phyloP scores from a whole-genome alignment of 2,888 invertebrate species.

The Ditula angustiorana region DNA sequence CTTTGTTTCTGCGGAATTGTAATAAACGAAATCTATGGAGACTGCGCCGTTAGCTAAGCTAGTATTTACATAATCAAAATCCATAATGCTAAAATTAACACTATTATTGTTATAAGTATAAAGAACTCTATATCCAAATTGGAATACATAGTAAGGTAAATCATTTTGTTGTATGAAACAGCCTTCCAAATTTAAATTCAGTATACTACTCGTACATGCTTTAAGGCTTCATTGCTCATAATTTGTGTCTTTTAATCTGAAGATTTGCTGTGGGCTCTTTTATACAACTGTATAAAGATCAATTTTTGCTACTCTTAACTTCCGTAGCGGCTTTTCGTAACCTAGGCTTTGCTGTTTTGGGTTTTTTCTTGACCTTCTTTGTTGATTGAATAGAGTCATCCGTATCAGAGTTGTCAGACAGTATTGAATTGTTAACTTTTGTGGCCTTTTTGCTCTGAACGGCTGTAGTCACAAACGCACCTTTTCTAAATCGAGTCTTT shows the following conservation, averaged over 20 bases:
- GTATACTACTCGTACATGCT: too few relatives aligned
- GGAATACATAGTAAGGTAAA: too few relatives aligned
- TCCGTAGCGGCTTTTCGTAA: constrained; percentile 63
- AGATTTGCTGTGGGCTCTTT: background rate
- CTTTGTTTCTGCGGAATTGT: too few relatives aligned
- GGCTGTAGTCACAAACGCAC: constrained; percentile 86
- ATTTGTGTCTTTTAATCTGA: background rate
- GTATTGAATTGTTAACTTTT: constrained; percentile 54
- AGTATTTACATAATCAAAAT: too few relatives aligned
- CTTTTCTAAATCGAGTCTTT: constrained; percentile 84
- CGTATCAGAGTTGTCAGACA: constrained; percentile 75
- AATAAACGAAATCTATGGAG: too few relatives aligned
- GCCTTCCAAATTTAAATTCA: background rate
- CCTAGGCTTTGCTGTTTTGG: constrained; percentile 65
- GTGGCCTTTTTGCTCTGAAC: constrained; percentile 73
- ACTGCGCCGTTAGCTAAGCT: too few relatives aligned
- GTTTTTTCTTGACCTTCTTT: constrained; percentile 80
- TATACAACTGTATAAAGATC: constrained; percentile 29
- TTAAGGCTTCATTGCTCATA: too few relatives aligned
- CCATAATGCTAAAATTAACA: too few relatives aligned
- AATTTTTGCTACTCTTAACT: constrained; percentile 61
- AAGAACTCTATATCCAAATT: too few relatives aligned
- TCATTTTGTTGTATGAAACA: background rate
- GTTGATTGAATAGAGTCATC: constrained; percentile 74
- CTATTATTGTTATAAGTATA: too few relatives aligned